Conservation (phyloP, 2,113 vertebrate species). For the Trogon surrucura region DNA sequence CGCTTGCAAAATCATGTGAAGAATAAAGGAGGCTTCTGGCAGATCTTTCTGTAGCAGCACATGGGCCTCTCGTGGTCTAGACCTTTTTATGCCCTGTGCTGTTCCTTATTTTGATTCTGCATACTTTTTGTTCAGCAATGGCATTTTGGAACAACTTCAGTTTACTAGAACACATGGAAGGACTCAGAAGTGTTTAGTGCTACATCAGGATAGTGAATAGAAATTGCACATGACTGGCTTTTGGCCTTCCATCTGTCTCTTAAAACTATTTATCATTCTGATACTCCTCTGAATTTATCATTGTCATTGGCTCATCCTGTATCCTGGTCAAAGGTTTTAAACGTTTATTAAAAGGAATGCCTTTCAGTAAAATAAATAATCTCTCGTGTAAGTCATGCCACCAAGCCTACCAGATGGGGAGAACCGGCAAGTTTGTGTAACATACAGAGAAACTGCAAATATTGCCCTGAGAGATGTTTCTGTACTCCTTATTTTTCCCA, state of each 20-base stretch:
- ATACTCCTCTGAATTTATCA: slow-evolving; percentile 34
- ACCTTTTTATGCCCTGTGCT: background rate
- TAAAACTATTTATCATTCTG: slow-evolving; percentile 28
- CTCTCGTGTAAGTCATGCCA: background rate
- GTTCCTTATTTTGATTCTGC: slow-evolving; percentile 28
- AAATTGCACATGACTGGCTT: slow-evolving; percentile 1
- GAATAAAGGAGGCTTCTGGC: background rate
- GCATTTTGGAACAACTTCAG: slow-evolving; percentile 23
- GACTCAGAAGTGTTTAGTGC: slow-evolving; percentile 39
- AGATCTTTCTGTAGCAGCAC: background rate
- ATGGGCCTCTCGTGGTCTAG: background rate
- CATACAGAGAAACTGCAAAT: background rate
- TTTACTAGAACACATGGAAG: slow-evolving; percentile 37
- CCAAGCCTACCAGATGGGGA: background rate
- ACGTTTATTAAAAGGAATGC: slow-evolving; percentile 22
- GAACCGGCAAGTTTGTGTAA: background rate
- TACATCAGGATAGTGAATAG: background rate
- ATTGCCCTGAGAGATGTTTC: background rate
- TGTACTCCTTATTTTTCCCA: background rate
- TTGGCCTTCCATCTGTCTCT: slow-evolving; percentile 25
- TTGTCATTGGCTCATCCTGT: background rate
- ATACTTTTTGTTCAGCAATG: background rate
- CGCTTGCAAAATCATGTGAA: background rate
- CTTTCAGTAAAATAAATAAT: slow-evolving; percentile 36
- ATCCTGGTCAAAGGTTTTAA: slow-evolving; percentile 49